Evolutionary conservation across 1,140 invertebrate genomes (phyloP), one percentile per base, ranked within the genome.

Genomic region (Aphaenogaster ashmeadi): DNA sequence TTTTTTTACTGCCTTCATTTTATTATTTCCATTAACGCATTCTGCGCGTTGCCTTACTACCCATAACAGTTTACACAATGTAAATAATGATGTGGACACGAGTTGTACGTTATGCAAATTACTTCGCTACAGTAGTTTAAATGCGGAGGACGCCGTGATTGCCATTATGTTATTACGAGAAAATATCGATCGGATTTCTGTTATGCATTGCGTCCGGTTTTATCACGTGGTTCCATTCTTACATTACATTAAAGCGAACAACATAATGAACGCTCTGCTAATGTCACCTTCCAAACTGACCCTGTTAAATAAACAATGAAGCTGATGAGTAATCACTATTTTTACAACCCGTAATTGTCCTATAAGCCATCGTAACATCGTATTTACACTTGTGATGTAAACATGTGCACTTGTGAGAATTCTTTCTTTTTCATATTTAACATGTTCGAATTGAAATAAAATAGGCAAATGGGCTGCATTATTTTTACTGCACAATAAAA

Each of bases 231-330:
- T n/a, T 44, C 7, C 7, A 47, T 67, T 66, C 36, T 80, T 67
- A 33, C 1, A 69, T 54, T 27, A 27, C 27, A 27, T 27, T 27
- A 80, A 52, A 67, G n/a, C n/a, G 62, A 41, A 44, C 1, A 7
- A 41, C 44, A 18, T 38, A 56, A 80, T 1, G 38, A 27, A 41
- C 4, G n/a, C 8, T 54, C 18, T 69, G 47, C 36, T 80, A 80
- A 54, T 80, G 36, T 56, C n/a, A 69, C 0, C 62, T 13, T 33
- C 21, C 13, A 52, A 80, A 67, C 7, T 67, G 44, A 69, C 5
- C 47, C 11, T 44, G 44, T 69, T 69, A 80, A n/a, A 52, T 52
- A 54, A 78, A 41, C 18, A 67, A 67, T 64, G 33, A 66, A 4
- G 13, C 47, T 8, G 18, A 80, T 44, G 47, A 54, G 33, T 18